Evolutionary conservation across 2,888 invertebrate species (phyloP), one percentile per base, ranked within the genome.

Genomic region (Hydrotaea diabolus): DNA sequence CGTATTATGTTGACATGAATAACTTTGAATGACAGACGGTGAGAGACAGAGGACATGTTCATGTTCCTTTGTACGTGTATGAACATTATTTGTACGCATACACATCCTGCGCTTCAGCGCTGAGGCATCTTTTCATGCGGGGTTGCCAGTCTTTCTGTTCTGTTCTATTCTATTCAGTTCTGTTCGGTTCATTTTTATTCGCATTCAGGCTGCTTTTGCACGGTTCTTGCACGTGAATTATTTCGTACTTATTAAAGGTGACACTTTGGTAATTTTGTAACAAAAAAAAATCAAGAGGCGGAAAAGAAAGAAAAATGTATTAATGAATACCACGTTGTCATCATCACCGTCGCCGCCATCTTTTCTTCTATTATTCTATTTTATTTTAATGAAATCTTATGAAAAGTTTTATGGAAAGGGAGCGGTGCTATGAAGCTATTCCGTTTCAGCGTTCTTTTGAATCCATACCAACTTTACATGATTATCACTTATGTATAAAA

Each of bases 1-100:
- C 92, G 91, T 89, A 91, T 92, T 92, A 92, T 89, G 89, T 91
- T 89, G 89, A 92, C 91, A 91, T 92, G 92, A 91, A 89, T 91
- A 92, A 90, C 87, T 91, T 89, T 91, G 88, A 92, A 92, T 92
- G 89, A 39, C 31, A 15, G n/a, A 23, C 26, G 21, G 31, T 9
- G 31, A n/a, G 43, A 43, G 43, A 43, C 11, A 43, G 49, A 49
- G 73, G 49, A 76, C 21, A 36, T 77, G 57, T 31, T 21, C 53
- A 21, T 62, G 13, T 39, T 59, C 31, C 71, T 62, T 62, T 62
- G 62, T 62, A 31, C 62, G 31, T 11, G 62, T 62, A 69, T 69
- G 69, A 69, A 69, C 69, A 46, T 69, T 46, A 69, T 46, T 69
- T 69, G 66, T 43, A 13, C 19, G 23, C 3, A 62, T 69, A 46